These are phyloP conservation scores for Caerostris extrusa DNA, from an alignment of 1,140 invertebrate genomes.

Conservation along the genomic window DNA sequence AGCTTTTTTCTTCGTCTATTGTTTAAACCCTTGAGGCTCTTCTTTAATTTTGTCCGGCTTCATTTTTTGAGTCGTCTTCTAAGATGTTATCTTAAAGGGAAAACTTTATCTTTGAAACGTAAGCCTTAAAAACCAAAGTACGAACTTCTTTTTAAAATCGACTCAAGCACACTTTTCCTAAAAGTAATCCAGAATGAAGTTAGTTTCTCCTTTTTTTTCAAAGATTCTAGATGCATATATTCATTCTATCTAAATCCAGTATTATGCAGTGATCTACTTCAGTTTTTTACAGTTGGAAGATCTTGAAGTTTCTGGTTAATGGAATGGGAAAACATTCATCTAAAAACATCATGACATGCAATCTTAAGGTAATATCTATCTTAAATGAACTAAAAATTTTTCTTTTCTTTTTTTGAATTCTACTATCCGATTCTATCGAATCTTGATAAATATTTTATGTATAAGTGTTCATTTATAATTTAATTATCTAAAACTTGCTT, in stretches of 20 bases:
- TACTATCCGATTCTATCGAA: too few relatives aligned
- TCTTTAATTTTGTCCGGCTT: too few relatives aligned
- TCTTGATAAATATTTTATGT: too few relatives aligned
- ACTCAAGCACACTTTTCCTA: not conserved
- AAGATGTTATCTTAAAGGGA: too few relatives aligned
- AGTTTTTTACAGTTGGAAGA: not conserved
- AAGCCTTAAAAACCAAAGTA: not conserved
- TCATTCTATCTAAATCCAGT: not conserved
- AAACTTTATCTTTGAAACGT: too few relatives aligned
- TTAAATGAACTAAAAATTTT: too few relatives aligned
- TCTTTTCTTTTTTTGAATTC: too few relatives aligned
- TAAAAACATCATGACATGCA: too few relatives aligned
- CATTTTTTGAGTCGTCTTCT: too few relatives aligned
- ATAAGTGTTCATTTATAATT: too few relatives aligned
- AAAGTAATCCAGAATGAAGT: slow-evolving; percentile 10
- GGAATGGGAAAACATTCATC: not conserved
- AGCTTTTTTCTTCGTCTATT: not conserved
- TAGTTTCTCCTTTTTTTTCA: not conserved
- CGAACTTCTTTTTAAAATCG: not conserved
- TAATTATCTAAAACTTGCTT: too few relatives aligned
- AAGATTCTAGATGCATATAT: not conserved
- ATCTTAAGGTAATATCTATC: too few relatives aligned
- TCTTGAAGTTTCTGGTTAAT: not conserved
- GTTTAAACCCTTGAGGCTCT: not conserved
- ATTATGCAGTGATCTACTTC: not conserved